Evolutionary conservation across 2,113 vertebrate species (phyloP).

Genomic region (Fulica atra): DNA sequence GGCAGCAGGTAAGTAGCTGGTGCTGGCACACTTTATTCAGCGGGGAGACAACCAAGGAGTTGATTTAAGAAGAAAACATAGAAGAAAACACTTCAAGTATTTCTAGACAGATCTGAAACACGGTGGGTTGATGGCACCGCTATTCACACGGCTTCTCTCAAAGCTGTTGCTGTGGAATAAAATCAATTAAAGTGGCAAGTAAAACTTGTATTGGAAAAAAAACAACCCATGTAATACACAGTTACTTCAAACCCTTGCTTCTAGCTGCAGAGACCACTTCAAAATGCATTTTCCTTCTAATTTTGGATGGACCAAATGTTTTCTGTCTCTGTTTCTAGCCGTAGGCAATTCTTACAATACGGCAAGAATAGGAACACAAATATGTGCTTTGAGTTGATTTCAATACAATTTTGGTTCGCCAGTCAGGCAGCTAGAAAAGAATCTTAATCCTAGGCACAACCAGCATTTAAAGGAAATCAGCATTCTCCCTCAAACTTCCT

Average conservation of each 20-base stretch:
- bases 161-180: not conserved
- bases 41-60: not conserved
- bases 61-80: not conserved
- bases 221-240: not conserved
- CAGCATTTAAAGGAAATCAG: not conserved
- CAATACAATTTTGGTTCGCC: constrained; percentile 17
- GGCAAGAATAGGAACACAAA: not conserved
- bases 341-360: not conserved
- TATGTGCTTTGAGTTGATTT: not conserved
- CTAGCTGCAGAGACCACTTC: not conserved
- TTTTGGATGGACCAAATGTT: not conserved
- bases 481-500: not conserved
- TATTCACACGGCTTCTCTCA: not conserved
- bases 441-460: not conserved
- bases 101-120: not conserved
- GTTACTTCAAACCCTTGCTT: not conserved
- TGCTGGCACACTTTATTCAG: not conserved
- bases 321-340: not conserved
- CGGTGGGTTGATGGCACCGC: rapidly evolving
- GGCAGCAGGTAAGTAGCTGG: not conserved
- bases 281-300: constrained; percentile 8
- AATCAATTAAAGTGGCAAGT: not conserved
- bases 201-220: not conserved
- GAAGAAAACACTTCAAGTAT: not conserved
- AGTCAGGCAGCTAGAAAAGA: constrained; percentile 4